Conservation (phyloP, 2,797 vertebrate species). For the Margarornis squamiger region DNA sequence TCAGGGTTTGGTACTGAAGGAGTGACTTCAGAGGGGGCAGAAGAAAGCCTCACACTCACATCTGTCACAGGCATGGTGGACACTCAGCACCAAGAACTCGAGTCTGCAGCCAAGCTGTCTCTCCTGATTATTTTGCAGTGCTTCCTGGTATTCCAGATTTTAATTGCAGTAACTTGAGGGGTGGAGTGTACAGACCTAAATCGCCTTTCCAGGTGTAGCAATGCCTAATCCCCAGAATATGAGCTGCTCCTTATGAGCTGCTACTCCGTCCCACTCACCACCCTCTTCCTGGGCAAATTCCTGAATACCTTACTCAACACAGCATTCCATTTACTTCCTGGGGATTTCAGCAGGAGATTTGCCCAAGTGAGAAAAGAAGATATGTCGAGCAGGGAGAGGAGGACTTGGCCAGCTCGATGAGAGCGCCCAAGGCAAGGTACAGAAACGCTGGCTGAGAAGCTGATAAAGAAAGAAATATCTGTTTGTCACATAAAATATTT, state of each 20-base stretch:
- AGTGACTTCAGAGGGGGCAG: not conserved
- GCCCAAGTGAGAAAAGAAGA: not conserved
- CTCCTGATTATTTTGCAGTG: not conserved
- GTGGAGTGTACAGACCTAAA: slow-evolving; percentile 1
- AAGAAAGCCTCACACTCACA: not conserved
- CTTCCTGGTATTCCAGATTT: slow-evolving; percentile 1
- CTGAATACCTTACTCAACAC: not conserved
- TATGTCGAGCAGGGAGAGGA: not conserved
- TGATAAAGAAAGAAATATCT: not conserved
- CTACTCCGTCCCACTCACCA: not conserved
- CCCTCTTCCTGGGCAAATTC: not conserved
- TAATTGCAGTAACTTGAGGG: not conserved
- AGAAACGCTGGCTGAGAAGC: not conserved
- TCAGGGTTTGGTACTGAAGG: not conserved
- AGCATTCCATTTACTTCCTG: not conserved
- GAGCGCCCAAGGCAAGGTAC: not conserved
- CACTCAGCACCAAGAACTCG: not conserved
- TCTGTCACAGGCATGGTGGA: not conserved
- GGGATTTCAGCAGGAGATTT: not conserved
- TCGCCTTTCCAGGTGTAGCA: not conserved
- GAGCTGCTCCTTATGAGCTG: not conserved
- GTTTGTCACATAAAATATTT: not conserved
- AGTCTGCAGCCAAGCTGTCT: not conserved
- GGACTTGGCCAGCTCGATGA: not conserved
- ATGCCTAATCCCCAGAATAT: not conserved